Percentiles rank a stretch among this genome's conserved stretches.
Conservation (phyloP, 1,140 invertebrate species). For the Scaptomyza graminum region DNA sequence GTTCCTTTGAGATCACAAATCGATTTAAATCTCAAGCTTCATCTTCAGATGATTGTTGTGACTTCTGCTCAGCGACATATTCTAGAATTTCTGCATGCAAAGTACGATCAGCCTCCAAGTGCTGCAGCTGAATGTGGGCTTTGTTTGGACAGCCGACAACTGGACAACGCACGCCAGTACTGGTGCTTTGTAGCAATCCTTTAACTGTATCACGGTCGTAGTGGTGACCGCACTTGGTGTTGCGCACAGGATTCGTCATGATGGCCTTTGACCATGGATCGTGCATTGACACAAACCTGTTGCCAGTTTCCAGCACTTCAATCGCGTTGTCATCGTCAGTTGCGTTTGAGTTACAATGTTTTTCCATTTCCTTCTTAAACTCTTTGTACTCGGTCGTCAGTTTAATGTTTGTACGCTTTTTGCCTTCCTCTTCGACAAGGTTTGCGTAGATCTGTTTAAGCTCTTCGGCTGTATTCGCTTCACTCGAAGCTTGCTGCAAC, state of each 20-base stretch:
- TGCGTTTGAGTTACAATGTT: neutral
- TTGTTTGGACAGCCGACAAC: constrained; percentile 48
- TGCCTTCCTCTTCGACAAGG: neutral
- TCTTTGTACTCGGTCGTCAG: constrained; percentile 29
- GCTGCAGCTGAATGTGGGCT: constrained; percentile 26
- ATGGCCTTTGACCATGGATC: constrained; percentile 60
- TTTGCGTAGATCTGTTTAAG: constrained; percentile 5
- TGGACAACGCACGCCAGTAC: constrained; percentile 37
- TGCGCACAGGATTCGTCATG: constrained; percentile 50
- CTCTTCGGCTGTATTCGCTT: constrained; percentile 34
- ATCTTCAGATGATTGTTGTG: neutral
- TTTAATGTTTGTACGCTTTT: constrained; percentile 32
- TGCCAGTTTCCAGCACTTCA: constrained; percentile 6
- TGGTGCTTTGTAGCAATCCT: constrained; percentile 27
- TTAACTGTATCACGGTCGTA: constrained; percentile 53
- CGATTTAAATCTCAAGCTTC: neutral
- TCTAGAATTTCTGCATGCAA: constrained; percentile 2
- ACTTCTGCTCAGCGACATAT: neutral
- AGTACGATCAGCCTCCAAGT: constrained; percentile 23
- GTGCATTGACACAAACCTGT: constrained; percentile 34
- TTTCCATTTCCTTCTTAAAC: constrained; percentile 21
- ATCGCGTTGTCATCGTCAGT: constrained; percentile 14
- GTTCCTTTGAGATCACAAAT: neutral
- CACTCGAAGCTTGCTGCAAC: neutral
- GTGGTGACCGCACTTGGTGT: constrained; percentile 54